Percentiles rank a stretch among this genome's conserved stretches.
Conservation (phyloP, 2,888 invertebrate genomes). For the Dascillus cervinus region DNA sequence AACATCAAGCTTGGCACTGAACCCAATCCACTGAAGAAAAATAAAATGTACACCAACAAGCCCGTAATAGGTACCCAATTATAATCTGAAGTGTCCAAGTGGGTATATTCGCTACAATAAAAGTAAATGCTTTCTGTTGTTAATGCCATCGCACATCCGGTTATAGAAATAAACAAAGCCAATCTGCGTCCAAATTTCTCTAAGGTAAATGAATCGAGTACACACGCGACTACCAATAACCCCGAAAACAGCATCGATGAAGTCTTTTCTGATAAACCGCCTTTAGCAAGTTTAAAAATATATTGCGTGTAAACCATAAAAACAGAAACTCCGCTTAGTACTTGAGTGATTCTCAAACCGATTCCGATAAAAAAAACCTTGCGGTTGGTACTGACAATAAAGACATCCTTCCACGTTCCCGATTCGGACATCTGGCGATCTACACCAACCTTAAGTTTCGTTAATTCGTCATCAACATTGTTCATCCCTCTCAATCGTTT, state of each 20-base stretch:
- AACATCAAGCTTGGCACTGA: slow-evolving; percentile 44
- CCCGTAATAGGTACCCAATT: slow-evolving; percentile 46
- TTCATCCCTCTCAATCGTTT: slow-evolving; percentile 48
- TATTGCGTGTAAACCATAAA: slow-evolving; percentile 52
- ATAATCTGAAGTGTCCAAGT: slow-evolving; percentile 28
- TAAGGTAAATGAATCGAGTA: slow-evolving; percentile 48
- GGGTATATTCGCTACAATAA: slow-evolving; percentile 32
- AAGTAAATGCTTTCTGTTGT: slow-evolving; percentile 38
- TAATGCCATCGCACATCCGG: slow-evolving; percentile 34
- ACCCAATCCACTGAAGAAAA: slow-evolving; percentile 46
- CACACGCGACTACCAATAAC: slow-evolving; percentile 48
- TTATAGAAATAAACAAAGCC: slow-evolving; percentile 49
- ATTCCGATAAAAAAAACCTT: slow-evolving; percentile 54
- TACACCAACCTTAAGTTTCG: slow-evolving; percentile 22
- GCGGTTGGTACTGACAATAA: slow-evolving; percentile 48
- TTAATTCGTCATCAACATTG: slow-evolving; percentile 43
- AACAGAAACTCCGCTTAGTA: slow-evolving; percentile 54
- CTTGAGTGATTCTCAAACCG: slow-evolving; percentile 50
- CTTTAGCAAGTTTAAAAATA: slow-evolving; percentile 47
- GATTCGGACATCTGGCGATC: slow-evolving; percentile 42
- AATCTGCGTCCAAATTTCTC: slow-evolving; percentile 57
- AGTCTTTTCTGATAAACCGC: slow-evolving; percentile 42
- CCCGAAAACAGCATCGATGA: slow-evolving; percentile 50
- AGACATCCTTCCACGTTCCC: slow-evolving; percentile 46
- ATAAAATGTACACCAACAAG: slow-evolving; percentile 43